Evolutionary conservation across 2,113 vertebrate species (phyloP).

Genomic region (Dolichallabes microphthalmus): DNA sequence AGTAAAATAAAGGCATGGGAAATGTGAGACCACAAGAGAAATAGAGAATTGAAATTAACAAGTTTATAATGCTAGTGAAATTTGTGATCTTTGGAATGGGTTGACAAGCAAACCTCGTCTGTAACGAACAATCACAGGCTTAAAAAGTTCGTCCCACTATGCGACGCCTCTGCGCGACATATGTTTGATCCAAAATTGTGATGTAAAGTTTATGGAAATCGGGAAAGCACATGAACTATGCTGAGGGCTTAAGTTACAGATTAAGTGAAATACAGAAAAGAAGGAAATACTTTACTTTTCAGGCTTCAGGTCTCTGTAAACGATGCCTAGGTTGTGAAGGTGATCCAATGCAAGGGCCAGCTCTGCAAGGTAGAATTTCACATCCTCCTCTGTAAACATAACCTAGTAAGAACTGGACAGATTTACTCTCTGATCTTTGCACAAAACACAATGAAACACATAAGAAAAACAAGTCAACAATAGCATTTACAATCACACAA

Average conservation of each 20-base stretch:
- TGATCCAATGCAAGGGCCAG: slow-evolving; percentile 98
- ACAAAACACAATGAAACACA: slow-evolving; percentile 52
- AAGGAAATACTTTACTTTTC: slow-evolving; percentile 87
- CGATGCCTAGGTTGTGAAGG: slow-evolving; percentile 97
- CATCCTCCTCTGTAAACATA: slow-evolving; percentile 99
- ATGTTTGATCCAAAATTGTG: background rate
- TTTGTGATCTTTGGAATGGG: background rate
- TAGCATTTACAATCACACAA: slow-evolving; percentile 29
- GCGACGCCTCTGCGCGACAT: background rate
- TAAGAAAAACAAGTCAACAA: slow-evolving; percentile 30
- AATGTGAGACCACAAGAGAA: background rate
- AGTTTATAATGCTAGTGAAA: background rate
- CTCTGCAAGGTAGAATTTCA: slow-evolving; percentile 99
- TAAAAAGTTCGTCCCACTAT: background rate
- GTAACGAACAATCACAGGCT: background rate
- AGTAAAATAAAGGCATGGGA: background rate
- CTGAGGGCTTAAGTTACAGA: background rate
- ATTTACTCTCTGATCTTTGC: slow-evolving; percentile 87
- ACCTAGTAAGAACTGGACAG: slow-evolving; percentile 97
- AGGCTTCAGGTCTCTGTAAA: slow-evolving; percentile 99
- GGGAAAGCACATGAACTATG: background rate
- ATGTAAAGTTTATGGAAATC: too few species aligned
- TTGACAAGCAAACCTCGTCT: background rate
- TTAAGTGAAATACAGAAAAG: background rate
- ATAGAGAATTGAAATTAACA: background rate